Percentiles rank a stretch among this genome's conserved stretches.
Conservation (phyloP, 2,113 vertebrate genomes). For the Zingel zingel region DNA sequence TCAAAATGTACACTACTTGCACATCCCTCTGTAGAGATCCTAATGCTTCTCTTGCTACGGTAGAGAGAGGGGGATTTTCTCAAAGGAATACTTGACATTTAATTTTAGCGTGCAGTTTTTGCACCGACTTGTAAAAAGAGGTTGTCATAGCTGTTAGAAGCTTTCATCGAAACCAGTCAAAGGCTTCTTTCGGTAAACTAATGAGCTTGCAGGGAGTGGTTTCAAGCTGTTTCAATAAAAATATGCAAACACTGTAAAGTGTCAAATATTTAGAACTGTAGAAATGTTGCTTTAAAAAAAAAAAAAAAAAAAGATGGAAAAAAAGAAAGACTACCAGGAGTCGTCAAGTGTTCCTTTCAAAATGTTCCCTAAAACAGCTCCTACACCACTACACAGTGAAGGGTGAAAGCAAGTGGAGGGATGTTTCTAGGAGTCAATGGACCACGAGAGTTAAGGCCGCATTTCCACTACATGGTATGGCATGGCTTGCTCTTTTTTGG, state of each 20-base stretch:
- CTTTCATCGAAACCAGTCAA: slow-evolving; percentile 15
- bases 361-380: not conserved
- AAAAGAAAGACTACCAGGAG: not conserved
- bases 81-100: slow-evolving; percentile 59
- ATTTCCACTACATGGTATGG: no score
- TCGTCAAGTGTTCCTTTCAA: slow-evolving; percentile 42
- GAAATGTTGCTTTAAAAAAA: not conserved
- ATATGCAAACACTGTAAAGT: slow-evolving; percentile 21
- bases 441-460: not conserved
- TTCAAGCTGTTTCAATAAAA: slow-evolving; percentile 1
- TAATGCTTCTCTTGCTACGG: not conserved
- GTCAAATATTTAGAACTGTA: slow-evolving; percentile 16
- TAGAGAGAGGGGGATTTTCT: slow-evolving; percentile 15
- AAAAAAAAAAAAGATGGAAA: not conserved
- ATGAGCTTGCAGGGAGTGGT: slow-evolving; percentile 12
- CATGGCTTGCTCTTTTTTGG: no score
- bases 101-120: slow-evolving; percentile 40
- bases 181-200: slow-evolving; percentile 10
- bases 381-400: slow-evolving; percentile 4
- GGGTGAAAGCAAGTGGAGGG: not conserved
- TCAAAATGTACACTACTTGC: slow-evolving; percentile 1
- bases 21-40: slow-evolving; percentile 4
- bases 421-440: not conserved
- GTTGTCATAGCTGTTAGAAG: slow-evolving; percentile 15
- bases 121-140: slow-evolving; percentile 31